Percentiles rank a stretch among this genome's conserved stretches.
Evolutionary conservation across 2,888 invertebrate genomes (phyloP).

Genomic region (Serripes groenlandicus): DNA sequence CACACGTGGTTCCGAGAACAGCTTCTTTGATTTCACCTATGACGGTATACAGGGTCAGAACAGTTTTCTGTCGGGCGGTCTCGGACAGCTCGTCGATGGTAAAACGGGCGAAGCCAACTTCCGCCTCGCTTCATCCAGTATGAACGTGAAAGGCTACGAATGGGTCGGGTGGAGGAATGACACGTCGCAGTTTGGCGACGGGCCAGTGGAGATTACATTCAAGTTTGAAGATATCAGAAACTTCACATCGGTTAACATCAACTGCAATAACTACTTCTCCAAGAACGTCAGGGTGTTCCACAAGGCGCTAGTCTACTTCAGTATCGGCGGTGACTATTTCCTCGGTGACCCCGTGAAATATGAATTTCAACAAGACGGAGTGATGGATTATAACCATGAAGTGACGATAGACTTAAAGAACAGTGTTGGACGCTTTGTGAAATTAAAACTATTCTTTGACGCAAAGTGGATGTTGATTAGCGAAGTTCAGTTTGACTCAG

Average conservation of each 20-base stretch:
- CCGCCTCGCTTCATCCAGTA: slow-evolving; percentile 89
- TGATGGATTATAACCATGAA: slow-evolving; percentile 93
- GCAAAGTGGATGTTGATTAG: slow-evolving; percentile 96
- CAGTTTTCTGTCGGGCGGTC: slow-evolving; percentile 89
- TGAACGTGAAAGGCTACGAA: slow-evolving; percentile 90
- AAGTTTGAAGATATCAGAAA: slow-evolving; percentile 96
- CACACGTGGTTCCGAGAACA: slow-evolving; percentile 92
- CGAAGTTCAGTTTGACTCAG: slow-evolving; percentile 95
- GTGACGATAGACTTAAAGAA: slow-evolving; percentile 94
- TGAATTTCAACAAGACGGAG: slow-evolving; percentile 91
- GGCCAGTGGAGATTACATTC: slow-evolving; percentile 92
- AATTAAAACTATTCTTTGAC: slow-evolving; percentile 91
- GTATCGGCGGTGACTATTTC: slow-evolving; percentile 92
- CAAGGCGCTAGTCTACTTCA: slow-evolving; percentile 92
- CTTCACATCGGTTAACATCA: slow-evolving; percentile 93
- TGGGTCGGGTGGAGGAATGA: slow-evolving; percentile 95
- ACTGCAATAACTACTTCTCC: slow-evolving; percentile 94
- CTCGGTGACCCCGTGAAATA: slow-evolving; percentile 91
- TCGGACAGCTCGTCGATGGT: slow-evolving; percentile 94
- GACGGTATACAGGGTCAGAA: slow-evolving; percentile 90
- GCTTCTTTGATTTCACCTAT: slow-evolving; percentile 94
- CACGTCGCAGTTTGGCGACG: slow-evolving; percentile 89
- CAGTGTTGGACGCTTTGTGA: slow-evolving; percentile 93
- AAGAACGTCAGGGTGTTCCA: slow-evolving; percentile 95
- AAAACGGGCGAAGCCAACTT: slow-evolving; percentile 91